Base-by-base conservation (phyloP, 2,113 vertebrate species). In the Drymodes brunneopygia region DNA sequence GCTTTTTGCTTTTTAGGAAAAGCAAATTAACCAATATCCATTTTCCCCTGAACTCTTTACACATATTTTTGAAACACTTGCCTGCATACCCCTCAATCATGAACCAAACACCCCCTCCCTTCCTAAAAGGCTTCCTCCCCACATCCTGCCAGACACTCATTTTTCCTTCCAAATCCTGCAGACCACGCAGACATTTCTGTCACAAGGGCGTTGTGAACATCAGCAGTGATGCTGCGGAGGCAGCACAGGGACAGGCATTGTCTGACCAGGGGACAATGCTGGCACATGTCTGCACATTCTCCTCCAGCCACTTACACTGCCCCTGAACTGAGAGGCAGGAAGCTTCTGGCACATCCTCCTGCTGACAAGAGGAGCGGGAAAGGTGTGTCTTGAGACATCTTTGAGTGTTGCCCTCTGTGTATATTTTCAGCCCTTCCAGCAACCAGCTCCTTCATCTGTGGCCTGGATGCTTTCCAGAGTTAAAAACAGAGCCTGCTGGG, bases 401-500 rank as follows among this genome's bases (percentile, higher is more conserved):
- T 38, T 75, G 48, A 69, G 35, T 33, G 21, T 15, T 65, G 40
- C 22, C 35, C 31, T 66, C 29, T 9, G 19, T 33, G 19, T n/a
- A 9, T 64, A 81, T 79, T 87, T 95, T 53, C 89, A 51, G 79
- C 15, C 31, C 51, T 71, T 84, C n/a, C 40, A 86, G 54, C 10
- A 7, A 78, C 29, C 35, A 16, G 47, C 44, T 86, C 33, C 71
- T 57, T 57, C 42, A 74, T 74, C 56, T 56, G 9, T 2, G 7
- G 22, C 31, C 65, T 60, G 72, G 57, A 44, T 53, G 31, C 40
- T 35, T 94, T 94, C 61, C 86, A 95, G 77, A 56, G 28, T n/a
- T 89, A 84, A 65, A 95, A 92, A 95, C 75, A 81, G 48, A 91
- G 56, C 11, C 38, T 15, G 23, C 36, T 57, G 73, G 48, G 66